Evolutionary conservation across 1,140 invertebrate species (phyloP).

Genomic region (Chrysomallon squamiferum): DNA sequence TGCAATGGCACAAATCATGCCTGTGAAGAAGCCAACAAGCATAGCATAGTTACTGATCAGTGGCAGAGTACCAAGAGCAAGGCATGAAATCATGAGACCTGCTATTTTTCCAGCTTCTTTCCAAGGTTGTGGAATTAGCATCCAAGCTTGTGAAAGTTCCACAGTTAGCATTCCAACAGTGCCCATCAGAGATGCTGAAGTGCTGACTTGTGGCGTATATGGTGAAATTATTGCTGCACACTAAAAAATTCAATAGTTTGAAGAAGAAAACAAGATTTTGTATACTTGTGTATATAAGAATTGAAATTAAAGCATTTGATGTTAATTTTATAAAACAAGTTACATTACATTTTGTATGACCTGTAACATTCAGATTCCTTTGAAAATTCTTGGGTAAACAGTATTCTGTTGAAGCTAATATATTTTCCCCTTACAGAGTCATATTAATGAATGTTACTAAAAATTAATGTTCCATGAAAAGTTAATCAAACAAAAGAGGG

Average conservation of each 20-base stretch:
- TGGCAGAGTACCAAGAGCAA: slow-evolving; percentile 45
- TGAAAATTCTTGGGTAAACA: no score
- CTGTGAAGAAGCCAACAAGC: slow-evolving; percentile 40
- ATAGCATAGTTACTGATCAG: slow-evolving; percentile 39
- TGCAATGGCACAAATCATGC: slow-evolving; percentile 31
- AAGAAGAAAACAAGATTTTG: neutral
- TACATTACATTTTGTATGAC: no score
- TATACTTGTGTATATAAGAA: neutral
- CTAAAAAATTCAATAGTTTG: slow-evolving; percentile 24
- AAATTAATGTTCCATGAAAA: no score
- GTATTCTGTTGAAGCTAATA: no score
- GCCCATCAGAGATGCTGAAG: slow-evolving; percentile 40
- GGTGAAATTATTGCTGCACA: slow-evolving; percentile 35
- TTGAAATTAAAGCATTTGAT: no score
- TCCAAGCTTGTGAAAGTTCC: slow-evolving; percentile 54
- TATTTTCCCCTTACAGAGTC: no score
- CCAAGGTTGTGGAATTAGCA: slow-evolving; percentile 30
- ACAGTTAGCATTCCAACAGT: slow-evolving; percentile 41
- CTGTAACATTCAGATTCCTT: no score
- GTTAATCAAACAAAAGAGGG: no score
- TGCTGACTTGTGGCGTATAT: slow-evolving; percentile 43
- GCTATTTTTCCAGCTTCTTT: slow-evolving; percentile 42
- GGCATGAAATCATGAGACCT: slow-evolving; percentile 21
- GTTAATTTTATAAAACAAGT: no score
- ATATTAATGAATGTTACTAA: no score